Evolutionary conservation across 1,140 invertebrate species (phyloP), one percentile per base, ranked within the genome.

Genomic region (Pollicipes pollicipes): DNA sequence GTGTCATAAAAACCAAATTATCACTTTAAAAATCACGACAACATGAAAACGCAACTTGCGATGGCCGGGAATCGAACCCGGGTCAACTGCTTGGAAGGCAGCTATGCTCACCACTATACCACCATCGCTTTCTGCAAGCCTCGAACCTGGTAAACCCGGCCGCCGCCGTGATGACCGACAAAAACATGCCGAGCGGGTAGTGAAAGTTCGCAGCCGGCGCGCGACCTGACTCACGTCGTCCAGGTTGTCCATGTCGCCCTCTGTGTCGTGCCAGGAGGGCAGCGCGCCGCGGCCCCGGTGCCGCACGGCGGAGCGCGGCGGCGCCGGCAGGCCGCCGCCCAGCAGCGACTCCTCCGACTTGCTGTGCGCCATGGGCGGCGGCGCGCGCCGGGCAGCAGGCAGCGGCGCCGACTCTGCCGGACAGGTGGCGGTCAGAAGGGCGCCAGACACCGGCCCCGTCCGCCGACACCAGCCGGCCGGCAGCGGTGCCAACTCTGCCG

Each of bases 41-140:
- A n/a, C n/a, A n/a, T n/a, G n/a, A n/a, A n/a, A n/a, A n/a, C n/a
- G n/a, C n/a, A n/a, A n/a, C n/a, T 58, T 88, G 88, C 88, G 88
- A 88, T 86, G 87, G 87, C 88, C 88, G 89, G 87, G 90, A 92
- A 88, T 92, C 89, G 90, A 93, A 92, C 90, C 87, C 88, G 88
- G 90, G 88, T 91, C 90, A 89, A 90, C 87, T 90, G 90, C 89
- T 91, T 91, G 88, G 89, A 91, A 91, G 88, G 88, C 88, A 89
- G 88, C 88, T 87, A 90, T 90, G 87, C 88, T 90, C 82, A 90
- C 88, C 88, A 87, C 88, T 90, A 90, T 88, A 90, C 88, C 87
- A 89, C 83, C 83, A 84, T 85, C 85, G 85, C 85, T n/a, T n/a
- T n/a, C n/a, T n/a, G n/a, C n/a, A n/a, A n/a, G n/a, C n/a, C n/a